Evolutionary conservation across 2,113 vertebrate species (phyloP).

Genomic region (Gallinago media): DNA sequence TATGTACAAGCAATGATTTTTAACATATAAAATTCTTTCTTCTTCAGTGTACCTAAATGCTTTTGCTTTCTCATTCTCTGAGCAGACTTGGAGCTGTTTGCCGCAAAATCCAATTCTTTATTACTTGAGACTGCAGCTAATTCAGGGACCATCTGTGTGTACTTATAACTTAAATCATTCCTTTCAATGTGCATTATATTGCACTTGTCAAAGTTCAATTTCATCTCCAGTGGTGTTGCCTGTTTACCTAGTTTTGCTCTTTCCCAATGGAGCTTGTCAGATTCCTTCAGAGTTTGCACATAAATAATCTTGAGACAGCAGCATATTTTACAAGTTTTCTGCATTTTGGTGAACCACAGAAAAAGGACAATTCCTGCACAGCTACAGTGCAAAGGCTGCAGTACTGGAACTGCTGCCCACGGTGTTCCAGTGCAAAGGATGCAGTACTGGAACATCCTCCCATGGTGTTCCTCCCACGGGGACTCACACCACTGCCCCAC

Average conservation of each 20-base stretch:
- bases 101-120: neutral
- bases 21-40: neutral
- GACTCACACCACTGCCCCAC: too few species aligned
- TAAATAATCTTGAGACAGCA: neutral
- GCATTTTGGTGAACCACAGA: neutral
- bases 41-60: neutral
- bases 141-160: constrained; percentile 53
- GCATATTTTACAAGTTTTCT: neutral
- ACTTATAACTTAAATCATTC: constrained; percentile 38
- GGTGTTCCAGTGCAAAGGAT: too few species aligned
- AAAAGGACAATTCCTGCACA: neutral
- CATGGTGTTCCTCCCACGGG: neutral
- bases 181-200: neutral
- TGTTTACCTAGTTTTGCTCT: neutral
- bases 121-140: constrained; percentile 12
- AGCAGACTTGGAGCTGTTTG: neutral
- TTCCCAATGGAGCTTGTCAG: neutral
- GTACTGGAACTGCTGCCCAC: neutral
- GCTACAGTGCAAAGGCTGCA: neutral
- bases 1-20: neutral
- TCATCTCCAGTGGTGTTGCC: neutral
- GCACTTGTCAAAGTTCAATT: constrained; percentile 20
- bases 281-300: neutral
- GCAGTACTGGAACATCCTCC: neutral
- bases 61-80: neutral